phyloP scores from a whole-genome alignment of 2,888 invertebrate species.

The Laspeyria flexula region DNA sequence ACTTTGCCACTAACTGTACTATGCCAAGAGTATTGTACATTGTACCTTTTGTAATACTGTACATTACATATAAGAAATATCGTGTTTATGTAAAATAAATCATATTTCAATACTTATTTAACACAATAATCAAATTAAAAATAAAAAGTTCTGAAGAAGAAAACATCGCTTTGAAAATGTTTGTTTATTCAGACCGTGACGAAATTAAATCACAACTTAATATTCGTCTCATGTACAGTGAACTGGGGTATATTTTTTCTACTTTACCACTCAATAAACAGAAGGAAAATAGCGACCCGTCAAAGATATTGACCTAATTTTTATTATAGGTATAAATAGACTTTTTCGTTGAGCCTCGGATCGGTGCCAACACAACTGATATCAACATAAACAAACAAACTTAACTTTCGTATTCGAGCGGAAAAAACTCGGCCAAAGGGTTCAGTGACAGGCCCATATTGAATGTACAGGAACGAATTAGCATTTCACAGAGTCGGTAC shows the following conservation, averaged over 20 bases:
- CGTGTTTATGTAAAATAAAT: no score
- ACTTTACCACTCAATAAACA: constrained; percentile 7
- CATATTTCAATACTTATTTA: no score
- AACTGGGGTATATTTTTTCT: constrained; percentile 2
- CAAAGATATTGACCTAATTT: constrained; percentile 31
- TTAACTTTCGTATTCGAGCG: constrained; percentile 62
- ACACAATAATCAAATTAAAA: background rate
- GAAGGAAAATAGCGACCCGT: constrained; percentile 12
- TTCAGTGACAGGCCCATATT: constrained; percentile 73
- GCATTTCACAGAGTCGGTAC: constrained; percentile 81
- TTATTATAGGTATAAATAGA: constrained; percentile 28
- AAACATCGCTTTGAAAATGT: background rate
- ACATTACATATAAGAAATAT: no score
- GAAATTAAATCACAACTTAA: constrained; percentile 3
- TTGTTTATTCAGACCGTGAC: background rate
- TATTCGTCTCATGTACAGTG: background rate
- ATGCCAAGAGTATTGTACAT: no score
- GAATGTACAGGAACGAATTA: constrained; percentile 77
- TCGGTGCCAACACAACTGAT: constrained; percentile 34
- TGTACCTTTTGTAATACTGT: no score
- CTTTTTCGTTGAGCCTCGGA: constrained; percentile 24
- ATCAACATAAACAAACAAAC: constrained; percentile 72
- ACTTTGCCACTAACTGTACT: no score
- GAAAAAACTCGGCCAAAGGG: constrained; percentile 72
- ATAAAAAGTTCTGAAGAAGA: background rate